Percentiles rank a stretch among this genome's conserved stretches.
Evolutionary conservation across 2,888 invertebrate genomes (phyloP).

Genomic region (Xylota segnis): DNA sequence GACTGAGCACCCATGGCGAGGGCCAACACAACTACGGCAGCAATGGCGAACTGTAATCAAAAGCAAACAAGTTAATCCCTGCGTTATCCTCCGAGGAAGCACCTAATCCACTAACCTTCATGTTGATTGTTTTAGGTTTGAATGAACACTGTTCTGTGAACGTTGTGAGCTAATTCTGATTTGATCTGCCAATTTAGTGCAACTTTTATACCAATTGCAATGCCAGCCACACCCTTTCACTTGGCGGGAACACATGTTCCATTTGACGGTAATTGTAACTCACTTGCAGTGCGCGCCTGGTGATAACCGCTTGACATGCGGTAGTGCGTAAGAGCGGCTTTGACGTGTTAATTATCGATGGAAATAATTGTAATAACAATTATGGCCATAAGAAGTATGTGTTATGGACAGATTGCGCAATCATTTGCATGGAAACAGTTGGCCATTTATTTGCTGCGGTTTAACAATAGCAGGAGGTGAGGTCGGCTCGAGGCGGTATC

Average conservation of each 20-base stretch:
- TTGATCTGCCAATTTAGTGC: constrained; percentile 81
- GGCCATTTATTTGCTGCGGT: not conserved
- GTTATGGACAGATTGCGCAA: constrained; percentile 3
- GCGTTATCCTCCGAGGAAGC: not conserved
- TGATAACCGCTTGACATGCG: constrained; percentile 49
- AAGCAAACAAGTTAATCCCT: constrained; percentile 42
- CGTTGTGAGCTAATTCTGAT: constrained; percentile 83
- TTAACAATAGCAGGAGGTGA: not conserved
- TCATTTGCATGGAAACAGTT: constrained; percentile 30
- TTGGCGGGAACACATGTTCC: constrained; percentile 11
- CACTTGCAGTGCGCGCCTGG: constrained; percentile 40
- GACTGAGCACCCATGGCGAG: constrained; percentile 77
- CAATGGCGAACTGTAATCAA: constrained; percentile 78
- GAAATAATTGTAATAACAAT: constrained; percentile 48
- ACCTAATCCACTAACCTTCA: constrained; percentile 81
- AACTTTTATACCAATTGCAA: constrained; percentile 84
- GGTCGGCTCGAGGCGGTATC: not conserved
- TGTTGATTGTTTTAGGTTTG: constrained; percentile 80
- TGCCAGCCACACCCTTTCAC: constrained; percentile 67
- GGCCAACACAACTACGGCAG: constrained; percentile 81
- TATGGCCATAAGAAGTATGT: constrained; percentile 35
- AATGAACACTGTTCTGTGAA: constrained; percentile 81
- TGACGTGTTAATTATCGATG: constrained; percentile 63
- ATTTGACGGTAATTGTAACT: constrained; percentile 42
- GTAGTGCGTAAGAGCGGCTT: constrained; percentile 62